Conservation (phyloP, 2,888 invertebrate species). For the Ochropleura leucogaster region DNA sequence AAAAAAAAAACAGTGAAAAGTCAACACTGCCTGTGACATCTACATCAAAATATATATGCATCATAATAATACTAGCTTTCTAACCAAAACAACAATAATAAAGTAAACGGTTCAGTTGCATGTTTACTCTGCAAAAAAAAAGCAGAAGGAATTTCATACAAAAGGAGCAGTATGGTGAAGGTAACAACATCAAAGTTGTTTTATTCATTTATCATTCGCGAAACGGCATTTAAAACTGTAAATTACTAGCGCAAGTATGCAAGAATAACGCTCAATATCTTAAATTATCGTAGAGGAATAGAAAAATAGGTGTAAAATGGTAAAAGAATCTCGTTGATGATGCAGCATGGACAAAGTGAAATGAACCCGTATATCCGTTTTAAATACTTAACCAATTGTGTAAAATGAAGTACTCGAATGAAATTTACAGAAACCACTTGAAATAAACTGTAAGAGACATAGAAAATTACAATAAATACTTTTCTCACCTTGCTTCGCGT, state of each 20-base stretch:
- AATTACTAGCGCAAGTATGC: not conserved
- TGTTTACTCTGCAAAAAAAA: slow-evolving; percentile 36
- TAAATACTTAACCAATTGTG: not conserved
- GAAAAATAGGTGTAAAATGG: slow-evolving; percentile 47
- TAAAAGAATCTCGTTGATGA: slow-evolving; percentile 78
- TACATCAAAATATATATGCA: not conserved
- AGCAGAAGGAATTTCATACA: slow-evolving; percentile 12
- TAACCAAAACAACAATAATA: slow-evolving; percentile 5
- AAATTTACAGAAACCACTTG: not conserved
- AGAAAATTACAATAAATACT: slow-evolving; percentile 59
- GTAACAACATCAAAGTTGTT: slow-evolving; percentile 31
- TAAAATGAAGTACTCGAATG: not conserved
- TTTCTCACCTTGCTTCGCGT: slow-evolving; percentile 88
- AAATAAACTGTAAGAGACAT: slow-evolving; percentile 7
- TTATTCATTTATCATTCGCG: not conserved
- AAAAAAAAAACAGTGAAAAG: slow-evolving; percentile 7
- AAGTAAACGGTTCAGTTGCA: not conserved
- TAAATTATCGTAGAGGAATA: slow-evolving; percentile 2
- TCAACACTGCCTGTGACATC: slow-evolving; percentile 1
- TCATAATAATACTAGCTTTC: not conserved
- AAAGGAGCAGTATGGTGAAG: slow-evolving; percentile 49
- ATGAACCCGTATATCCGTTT: not conserved
- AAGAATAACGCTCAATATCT: not conserved
- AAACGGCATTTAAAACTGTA: not conserved
- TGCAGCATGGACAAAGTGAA: slow-evolving; percentile 73